Evolutionary conservation across 30 jellyfish, hydroid and myxozoan genomes (phyloP), one percentile per base, ranked within the genome.

Genomic region (Phacellophora camtschatica): DNA sequence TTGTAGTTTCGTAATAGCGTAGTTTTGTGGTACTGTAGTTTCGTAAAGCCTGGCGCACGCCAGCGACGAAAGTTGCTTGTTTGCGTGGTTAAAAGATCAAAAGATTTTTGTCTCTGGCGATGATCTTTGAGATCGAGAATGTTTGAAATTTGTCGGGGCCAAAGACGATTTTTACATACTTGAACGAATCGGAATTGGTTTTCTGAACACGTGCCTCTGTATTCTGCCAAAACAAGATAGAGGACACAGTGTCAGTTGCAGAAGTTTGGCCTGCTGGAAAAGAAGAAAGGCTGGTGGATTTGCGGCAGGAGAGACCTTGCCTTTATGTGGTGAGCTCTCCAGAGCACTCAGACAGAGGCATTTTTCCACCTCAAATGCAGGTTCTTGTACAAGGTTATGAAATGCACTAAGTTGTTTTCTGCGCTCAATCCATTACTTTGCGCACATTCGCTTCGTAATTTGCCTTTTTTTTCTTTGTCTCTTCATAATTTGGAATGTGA

Each of bases 261-360:
- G 43, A 28, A 19, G 42, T 57, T 19, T 57, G 43, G 72, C 22
- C 72, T 19, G 72, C 23, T 20, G 42, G 30, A 36, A 57, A 57
- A 6, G 72, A 57, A 16, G 72, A 57, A 28, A 7, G 42, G 62
- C 80, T 65, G 12, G 71, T 65, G 19, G 62, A 34, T 20, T 11
- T 65, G 80, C 19, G 62, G 80, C 80, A 65, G 66, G 80, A 29
- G 22, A 65, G 66, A 19, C 35, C 72, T 15, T 39, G 63, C 66
- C 74, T 39, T 29, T 39, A 65, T 65, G 35, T 11, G 25, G 22
- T 30, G 18, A 31, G n/a, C n/a, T n/a, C n/a, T n/a, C n/a, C n/a
- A n/a, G n/a, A n/a, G n/a, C n/a, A n/a, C n/a, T n/a, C n/a, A n/a
- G n/a, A n/a, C n/a, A n/a, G n/a, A n/a, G n/a, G n/a, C n/a, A n/a